Evolutionary conservation across 1,140 invertebrate genomes (phyloP).

Genomic region (Lasioglossum albipes): DNA sequence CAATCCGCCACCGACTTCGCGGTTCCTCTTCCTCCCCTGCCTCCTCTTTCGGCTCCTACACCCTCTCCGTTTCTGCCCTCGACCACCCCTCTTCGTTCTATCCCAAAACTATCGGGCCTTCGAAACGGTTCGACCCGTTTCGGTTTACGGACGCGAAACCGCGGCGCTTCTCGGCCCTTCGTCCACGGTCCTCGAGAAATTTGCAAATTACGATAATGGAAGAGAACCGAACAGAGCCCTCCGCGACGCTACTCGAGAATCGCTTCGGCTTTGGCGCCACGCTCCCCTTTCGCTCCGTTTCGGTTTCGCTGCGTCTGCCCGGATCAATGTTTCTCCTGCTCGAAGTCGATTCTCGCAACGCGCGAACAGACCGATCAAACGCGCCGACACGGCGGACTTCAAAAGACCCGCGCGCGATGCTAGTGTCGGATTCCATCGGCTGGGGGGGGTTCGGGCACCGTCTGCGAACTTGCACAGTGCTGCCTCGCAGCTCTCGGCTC

Average conservation of each 20-base stretch:
- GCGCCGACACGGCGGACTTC: background rate
- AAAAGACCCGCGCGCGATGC: background rate
- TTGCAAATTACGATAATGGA: slow-evolving; percentile 77
- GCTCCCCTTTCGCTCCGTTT: slow-evolving; percentile 13
- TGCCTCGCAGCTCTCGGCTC: slow-evolving; percentile 27
- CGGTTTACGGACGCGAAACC: slow-evolving; percentile 40
- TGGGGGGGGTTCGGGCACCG: background rate
- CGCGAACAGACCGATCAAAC: background rate
- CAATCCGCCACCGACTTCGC: slow-evolving; percentile 77
- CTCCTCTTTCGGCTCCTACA: slow-evolving; percentile 4
- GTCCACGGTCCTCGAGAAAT: slow-evolving; percentile 67
- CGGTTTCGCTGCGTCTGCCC: slow-evolving; percentile 9
- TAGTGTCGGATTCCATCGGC: background rate
- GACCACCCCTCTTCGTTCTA: slow-evolving; percentile 23
- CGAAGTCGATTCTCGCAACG: too few species aligned
- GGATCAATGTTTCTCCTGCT: background rate
- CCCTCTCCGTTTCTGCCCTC: background rate
- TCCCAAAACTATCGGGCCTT: slow-evolving; percentile 41
- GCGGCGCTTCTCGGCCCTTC: slow-evolving; percentile 60
- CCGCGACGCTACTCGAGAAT: slow-evolving; percentile 56
- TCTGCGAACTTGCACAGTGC: slow-evolving; percentile 6
- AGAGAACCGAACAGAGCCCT: slow-evolving; percentile 61
- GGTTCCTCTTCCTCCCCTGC: slow-evolving; percentile 52
- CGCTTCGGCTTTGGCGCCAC: slow-evolving; percentile 57
- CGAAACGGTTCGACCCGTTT: slow-evolving; percentile 47